Evolutionary conservation across 2,797 vertebrate species (phyloP), one percentile per base, ranked within the genome.

Genomic region (Hypotaenidia okinawae): DNA sequence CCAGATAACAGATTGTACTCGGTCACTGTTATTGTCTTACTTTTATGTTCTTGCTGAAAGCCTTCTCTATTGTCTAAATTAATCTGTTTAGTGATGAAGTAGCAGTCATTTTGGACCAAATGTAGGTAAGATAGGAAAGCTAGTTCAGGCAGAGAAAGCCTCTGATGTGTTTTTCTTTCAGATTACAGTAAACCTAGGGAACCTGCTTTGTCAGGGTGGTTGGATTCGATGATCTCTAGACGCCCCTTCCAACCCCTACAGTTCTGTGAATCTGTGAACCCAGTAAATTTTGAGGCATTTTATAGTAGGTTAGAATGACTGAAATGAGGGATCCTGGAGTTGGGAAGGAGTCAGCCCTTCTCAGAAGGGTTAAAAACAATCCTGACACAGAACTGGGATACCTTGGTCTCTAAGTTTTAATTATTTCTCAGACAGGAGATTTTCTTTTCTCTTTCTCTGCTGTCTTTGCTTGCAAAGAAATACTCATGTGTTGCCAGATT

Each of bases 311-410:
- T 82, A 61, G 54, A 92, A 68, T 55, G 22, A 32, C 30, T 85
- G 67, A 67, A 92, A 55, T 73, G 62, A 54, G 33, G 61, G 67
- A 84, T 74, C 32, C 67, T 24, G 21, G 43, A 12, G 19, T 76
- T 90, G 39, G 43, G 45, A 49, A 39, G 63, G 43, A 79, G n/a
- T 75, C 69, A 73, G 7, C 43, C 79, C 84, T 78, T 87, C 27
- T 90, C 55, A 57, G 33, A 95, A 94, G 51, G 70, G 74, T 95
- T 97, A 96, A 97, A 96, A 97, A 87, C 57, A 37, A 30, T 82
- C 55, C 95, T 97, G 93, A 89, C 37, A 64, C 35, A 55, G 67
- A 81, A 67, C 54, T 87, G 37, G 30, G 67, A 51, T 88, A 94
- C 83, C 62, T 93, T 79, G 90, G 45, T 91, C 63, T 33, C 75